phyloP scores from a whole-genome alignment of 2,797 vertebrate genomes.

The Enteromius viviparus region DNA sequence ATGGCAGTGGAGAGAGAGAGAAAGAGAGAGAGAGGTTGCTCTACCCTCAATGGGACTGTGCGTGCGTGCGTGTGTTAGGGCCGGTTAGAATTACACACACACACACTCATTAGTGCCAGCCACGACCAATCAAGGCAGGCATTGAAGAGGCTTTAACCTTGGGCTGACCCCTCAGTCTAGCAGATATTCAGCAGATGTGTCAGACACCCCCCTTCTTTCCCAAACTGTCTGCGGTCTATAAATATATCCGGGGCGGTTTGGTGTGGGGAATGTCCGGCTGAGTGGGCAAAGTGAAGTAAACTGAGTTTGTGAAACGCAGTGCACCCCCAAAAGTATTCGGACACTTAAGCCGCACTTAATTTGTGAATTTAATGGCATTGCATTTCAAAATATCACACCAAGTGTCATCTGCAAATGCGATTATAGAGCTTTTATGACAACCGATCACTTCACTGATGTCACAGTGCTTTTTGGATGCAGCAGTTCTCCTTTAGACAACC shows the following conservation, averaged over 20 bases:
- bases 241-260: constrained; percentile 59
- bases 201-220: constrained; percentile 57
- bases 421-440: not conserved
- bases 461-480: not conserved
- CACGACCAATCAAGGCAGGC: constrained; percentile 57
- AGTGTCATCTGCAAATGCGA: not conserved
- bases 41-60: constrained; percentile 42
- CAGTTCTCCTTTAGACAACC: not conserved
- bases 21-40: constrained; percentile 38
- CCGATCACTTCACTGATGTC: not conserved
- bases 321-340: not conserved
- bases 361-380: not conserved
- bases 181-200: constrained; percentile 66
- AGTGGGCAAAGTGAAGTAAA: constrained; percentile 39
- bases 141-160: constrained; percentile 64
- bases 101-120: constrained; percentile 56
- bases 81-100: constrained; percentile 55
- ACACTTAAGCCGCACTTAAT: not conserved
- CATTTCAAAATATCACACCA: not conserved
- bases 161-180: constrained; percentile 63
- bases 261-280: constrained; percentile 42
- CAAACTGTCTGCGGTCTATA: constrained; percentile 64
- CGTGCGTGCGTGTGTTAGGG: constrained; percentile 32
- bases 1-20: constrained; percentile 41
- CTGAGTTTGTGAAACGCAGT: constrained; percentile 20